A percentile compares a stretch with the other conserved stretches of the same genome.
phyloP scores from a whole-genome alignment of 2,888 invertebrate genomes.

The Candidula unifasciata region DNA sequence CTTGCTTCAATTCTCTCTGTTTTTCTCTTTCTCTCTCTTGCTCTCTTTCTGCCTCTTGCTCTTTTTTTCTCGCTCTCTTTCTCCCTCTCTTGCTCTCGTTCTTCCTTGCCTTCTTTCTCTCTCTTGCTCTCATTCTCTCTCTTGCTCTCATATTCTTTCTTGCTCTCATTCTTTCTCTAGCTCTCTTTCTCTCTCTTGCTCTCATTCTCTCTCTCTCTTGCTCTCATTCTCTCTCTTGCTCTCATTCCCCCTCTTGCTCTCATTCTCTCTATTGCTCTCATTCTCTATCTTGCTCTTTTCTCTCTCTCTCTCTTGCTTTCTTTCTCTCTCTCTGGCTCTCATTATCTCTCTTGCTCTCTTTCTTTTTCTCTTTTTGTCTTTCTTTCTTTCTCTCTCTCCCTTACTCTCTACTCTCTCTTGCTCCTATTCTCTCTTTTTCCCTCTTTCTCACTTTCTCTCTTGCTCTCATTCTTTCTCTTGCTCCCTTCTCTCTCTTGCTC shows the following conservation, averaged over 20 bases:
- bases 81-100: too few species aligned
- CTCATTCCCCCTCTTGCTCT: neutral
- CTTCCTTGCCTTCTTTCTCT: too few species aligned
- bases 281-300: neutral
- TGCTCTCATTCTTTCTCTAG: neutral
- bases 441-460: neutral
- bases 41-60: neutral
- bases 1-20: too few species aligned
- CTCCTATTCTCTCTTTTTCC: neutral
- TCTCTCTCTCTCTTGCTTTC: too few species aligned
- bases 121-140: too few species aligned
- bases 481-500: neutral
- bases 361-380: neutral
- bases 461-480: neutral
- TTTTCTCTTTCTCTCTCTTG: neutral
- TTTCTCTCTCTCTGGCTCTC: neutral
- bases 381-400: too few species aligned
- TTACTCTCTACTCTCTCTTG: too few species aligned
- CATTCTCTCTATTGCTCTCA: neutral
- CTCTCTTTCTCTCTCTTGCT: neutral
- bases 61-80: neutral
- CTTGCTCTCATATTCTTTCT: neutral
- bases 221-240: neutral
- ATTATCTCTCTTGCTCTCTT: neutral
- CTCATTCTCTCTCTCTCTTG: neutral